Evolutionary conservation across 2,888 invertebrate genomes (phyloP).

Genomic region (Podotricha telesiphe): DNA sequence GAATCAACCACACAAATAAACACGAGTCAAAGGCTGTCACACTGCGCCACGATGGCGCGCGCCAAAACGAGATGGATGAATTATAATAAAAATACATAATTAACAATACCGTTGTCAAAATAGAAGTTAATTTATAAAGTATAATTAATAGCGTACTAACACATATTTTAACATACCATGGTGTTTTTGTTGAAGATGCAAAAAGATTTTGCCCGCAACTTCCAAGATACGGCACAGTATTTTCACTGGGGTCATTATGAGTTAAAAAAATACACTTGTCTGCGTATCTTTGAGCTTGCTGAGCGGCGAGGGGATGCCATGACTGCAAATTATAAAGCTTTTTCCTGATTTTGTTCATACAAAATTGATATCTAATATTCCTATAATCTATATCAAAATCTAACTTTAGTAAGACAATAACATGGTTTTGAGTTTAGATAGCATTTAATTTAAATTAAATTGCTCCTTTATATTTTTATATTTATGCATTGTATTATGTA

Average conservation of each 20-base stretch:
- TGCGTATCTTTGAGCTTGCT: slow-evolving; percentile 89
- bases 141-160: too few species aligned
- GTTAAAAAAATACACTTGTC: slow-evolving; percentile 87
- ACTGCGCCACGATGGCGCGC: too few species aligned
- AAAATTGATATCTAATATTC: too few species aligned
- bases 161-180: slow-evolving; percentile 82
- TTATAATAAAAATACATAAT: neutral
- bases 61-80: too few species aligned
- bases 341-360: neutral
- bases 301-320: slow-evolving; percentile 89
- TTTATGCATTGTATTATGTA: too few species aligned
- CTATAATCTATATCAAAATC: too few species aligned
- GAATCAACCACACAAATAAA: too few species aligned
- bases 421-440: too few species aligned
- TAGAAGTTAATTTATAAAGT: slow-evolving; percentile 21
- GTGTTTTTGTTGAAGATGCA: slow-evolving; percentile 90
- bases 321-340: slow-evolving; percentile 76
- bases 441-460: too few species aligned
- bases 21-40: too few species aligned
- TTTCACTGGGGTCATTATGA: slow-evolving; percentile 87
- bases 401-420: too few species aligned
- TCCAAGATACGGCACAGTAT: slow-evolving; percentile 86
- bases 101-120: slow-evolving; percentile 19
- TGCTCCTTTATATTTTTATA: too few species aligned
- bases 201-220: slow-evolving; percentile 93